These are phyloP conservation scores for Disparrhopalites patrizii DNA, from an alignment of 2,888 invertebrate genomes.

Conservation along the genomic window DNA sequence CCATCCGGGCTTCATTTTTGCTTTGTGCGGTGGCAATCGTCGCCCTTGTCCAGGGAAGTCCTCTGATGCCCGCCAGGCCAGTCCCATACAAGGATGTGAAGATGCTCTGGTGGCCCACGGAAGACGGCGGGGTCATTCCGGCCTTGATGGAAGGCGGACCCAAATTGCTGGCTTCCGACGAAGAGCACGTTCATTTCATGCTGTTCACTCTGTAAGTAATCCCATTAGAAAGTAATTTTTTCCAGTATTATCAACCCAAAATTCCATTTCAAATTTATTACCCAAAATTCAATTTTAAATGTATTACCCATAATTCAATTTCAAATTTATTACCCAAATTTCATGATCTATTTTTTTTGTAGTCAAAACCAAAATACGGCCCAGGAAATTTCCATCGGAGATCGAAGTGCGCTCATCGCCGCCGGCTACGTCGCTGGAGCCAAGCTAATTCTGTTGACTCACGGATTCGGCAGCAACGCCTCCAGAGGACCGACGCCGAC, in stretches of 20 bases:
- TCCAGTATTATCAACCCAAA: not conserved
- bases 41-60: not conserved
- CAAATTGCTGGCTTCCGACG: constrained; percentile 26
- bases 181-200: constrained; percentile 40
- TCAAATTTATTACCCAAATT: not conserved
- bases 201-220: constrained; percentile 38
- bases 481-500: constrained; percentile 30
- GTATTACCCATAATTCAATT: not conserved
- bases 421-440: constrained; percentile 34
- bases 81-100: constrained; percentile 8
- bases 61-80: not conserved
- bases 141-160: constrained; percentile 39
- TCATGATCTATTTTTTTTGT: not conserved
- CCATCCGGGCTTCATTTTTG: constrained; percentile 19
- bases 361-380: constrained; percentile 4
- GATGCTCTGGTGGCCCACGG: constrained; percentile 39
- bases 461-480: constrained; percentile 41
- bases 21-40: constrained; percentile 8
- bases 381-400: constrained; percentile 8
- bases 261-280: not conserved
- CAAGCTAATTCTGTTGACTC: constrained; percentile 36
- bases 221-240: not conserved
- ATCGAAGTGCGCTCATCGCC: not conserved
- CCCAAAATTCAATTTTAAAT: not conserved
- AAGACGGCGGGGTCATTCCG: constrained; percentile 36